Conservation (phyloP, 1,140 invertebrate species). For the Diuraphis noxia region DNA sequence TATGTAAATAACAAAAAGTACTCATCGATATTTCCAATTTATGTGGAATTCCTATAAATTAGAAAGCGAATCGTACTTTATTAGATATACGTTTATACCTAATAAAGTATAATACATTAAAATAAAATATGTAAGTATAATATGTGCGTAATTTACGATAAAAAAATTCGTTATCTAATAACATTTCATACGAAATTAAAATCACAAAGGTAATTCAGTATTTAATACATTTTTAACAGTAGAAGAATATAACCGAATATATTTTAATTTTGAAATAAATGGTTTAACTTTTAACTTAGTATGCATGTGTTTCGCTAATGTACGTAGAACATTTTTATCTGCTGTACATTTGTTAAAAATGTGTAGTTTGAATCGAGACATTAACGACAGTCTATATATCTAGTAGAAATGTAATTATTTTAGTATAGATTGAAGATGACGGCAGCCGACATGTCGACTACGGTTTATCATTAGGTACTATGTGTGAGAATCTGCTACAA, state of each 20-base stretch:
- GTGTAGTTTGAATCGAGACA: not conserved
- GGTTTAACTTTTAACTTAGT: not conserved
- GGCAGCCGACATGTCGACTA: not conserved
- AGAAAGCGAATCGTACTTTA: too few relatives aligned
- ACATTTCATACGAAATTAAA: too few relatives aligned
- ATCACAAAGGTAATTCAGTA: not conserved
- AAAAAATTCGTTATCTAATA: not conserved
- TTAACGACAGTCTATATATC: not conserved
- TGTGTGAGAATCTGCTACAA: not conserved
- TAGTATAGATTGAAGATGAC: not conserved
- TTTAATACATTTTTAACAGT: not conserved
- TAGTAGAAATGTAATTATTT: not conserved
- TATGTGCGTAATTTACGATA: not conserved
- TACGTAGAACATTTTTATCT: not conserved
- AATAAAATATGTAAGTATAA: not conserved
- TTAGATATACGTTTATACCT: too few relatives aligned
- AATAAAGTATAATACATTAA: too few relatives aligned
- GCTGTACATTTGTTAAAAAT: not conserved
- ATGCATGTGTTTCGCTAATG: too few relatives aligned
- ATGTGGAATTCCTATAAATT: not conserved
- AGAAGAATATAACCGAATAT: not conserved
- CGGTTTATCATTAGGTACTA: not conserved
- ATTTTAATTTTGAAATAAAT: not conserved
- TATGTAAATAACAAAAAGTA: not conserved
- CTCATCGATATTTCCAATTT: not conserved